A percentile compares a stretch with the other conserved stretches of the same genome.
Conservation (phyloP, 53 echinoderm and acorn worm species). For the Paracentrotus lividus region DNA sequence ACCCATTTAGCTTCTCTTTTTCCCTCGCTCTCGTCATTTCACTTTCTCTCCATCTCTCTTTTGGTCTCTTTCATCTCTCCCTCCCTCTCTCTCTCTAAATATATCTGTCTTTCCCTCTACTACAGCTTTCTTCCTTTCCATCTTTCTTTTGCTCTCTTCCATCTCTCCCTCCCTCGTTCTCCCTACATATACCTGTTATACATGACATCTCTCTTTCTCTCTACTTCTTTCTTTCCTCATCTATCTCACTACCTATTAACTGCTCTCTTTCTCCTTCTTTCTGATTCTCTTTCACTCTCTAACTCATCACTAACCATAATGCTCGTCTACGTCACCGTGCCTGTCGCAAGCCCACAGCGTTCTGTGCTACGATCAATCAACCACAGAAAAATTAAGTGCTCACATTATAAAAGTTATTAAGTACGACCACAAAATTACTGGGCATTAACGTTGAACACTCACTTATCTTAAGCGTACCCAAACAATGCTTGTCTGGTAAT, state of each 20-base stretch:
- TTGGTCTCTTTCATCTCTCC: neutral
- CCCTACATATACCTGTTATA: neutral
- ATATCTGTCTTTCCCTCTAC: neutral
- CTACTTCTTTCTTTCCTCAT: neutral
- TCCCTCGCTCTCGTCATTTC: neutral
- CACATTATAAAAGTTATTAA: constrained; percentile 37
- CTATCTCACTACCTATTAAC: neutral
- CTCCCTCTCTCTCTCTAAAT: neutral
- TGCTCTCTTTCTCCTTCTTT: neutral
- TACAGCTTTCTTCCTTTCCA: neutral
- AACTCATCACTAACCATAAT: neutral
- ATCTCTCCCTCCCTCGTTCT: neutral
- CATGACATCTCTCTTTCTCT: neutral
- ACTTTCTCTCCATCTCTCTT: neutral
- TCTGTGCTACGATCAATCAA: constrained; percentile 24
- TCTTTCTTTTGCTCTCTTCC: neutral
- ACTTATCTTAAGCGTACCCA: neutral
- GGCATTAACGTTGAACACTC: neutral
- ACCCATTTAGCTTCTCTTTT: neutral
- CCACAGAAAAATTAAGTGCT: constrained; percentile 38
- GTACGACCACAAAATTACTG: constrained; percentile 34
- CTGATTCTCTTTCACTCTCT: neutral
- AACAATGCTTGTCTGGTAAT: neutral
- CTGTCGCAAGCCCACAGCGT: constrained; percentile 33
- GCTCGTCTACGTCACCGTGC: neutral